Percentiles rank a stretch among this genome's conserved stretches.
phyloP scores from a whole-genome alignment of 2,797 vertebrate species.

The Argyrosomus regius region DNA sequence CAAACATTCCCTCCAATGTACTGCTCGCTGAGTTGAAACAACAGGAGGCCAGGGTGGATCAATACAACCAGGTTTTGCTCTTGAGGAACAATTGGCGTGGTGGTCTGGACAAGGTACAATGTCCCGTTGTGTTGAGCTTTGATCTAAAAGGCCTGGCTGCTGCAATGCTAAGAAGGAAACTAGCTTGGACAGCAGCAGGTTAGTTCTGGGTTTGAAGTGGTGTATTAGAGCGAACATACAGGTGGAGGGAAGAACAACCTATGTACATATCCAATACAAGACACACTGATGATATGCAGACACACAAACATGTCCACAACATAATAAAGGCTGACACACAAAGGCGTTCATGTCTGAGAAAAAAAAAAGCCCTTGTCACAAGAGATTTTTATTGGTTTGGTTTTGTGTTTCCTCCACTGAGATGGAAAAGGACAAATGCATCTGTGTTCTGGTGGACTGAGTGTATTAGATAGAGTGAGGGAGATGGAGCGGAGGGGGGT shows the following conservation, averaged over 20 bases:
- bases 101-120: conserved; percentile 59
- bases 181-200: conserved; percentile 2
- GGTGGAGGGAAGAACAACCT: conserved; percentile 23
- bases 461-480: conserved; percentile 38
- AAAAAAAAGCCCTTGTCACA: conserved; percentile 31
- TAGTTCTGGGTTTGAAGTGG: conserved; percentile 6
- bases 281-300: conserved; percentile 11
- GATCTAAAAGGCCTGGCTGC: conserved; percentile 46
- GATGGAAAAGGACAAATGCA: conserved; percentile 50
- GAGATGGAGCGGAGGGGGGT: conserved; percentile 21
- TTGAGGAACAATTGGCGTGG: conserved; percentile 70
- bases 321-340: conserved; percentile 17
- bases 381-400: conserved; percentile 45
- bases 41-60: conserved; percentile 72
- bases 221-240: conserved; percentile 8
- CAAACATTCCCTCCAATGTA: conserved; percentile 69
- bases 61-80: conserved; percentile 77
- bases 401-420: conserved; percentile 47
- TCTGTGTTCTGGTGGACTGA: conserved; percentile 43
- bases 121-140: conserved; percentile 42
- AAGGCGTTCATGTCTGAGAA: conserved; percentile 7
- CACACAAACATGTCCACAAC: neutral
- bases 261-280: conserved; percentile 4
- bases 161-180: conserved; percentile 27
- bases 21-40: conserved; percentile 70